Evolutionary conservation across 2,113 vertebrate genomes (phyloP).

Genomic region (Mandrillus leucophaeus): DNA sequence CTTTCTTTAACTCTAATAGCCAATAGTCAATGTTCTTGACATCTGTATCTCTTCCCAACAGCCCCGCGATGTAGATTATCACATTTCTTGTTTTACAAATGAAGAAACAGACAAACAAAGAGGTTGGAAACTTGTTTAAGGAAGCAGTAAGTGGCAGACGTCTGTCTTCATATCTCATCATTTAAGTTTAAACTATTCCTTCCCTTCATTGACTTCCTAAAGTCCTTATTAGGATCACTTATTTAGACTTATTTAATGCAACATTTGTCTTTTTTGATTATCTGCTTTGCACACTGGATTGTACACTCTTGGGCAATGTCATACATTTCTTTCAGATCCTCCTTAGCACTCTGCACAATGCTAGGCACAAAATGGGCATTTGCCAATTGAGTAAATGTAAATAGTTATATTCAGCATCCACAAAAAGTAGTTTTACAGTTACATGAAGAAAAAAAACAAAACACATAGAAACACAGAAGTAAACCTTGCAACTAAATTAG

Average conservation of each 20-base stretch:
- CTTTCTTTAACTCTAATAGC: not conserved
- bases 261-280: not conserved
- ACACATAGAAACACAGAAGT: not conserved
- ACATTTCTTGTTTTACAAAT: not conserved
- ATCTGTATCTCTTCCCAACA: not conserved
- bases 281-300: not conserved
- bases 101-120: not conserved
- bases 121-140: not conserved
- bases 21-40: not conserved
- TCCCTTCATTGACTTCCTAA: not conserved
- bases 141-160: not conserved
- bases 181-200: not conserved
- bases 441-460: not conserved
- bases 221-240: not conserved
- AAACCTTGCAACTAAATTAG: slow-evolving; percentile 21
- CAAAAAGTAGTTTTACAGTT: slow-evolving; percentile 36
- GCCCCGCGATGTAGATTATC: not conserved
- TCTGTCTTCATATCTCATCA: not conserved
- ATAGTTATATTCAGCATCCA: not conserved
- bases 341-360: not conserved
- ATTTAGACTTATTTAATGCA: not conserved
- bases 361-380: not conserved
- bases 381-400: not conserved
- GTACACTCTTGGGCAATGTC: not conserved
- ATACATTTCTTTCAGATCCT: not conserved